Evolutionary conservation across 2,888 invertebrate species (phyloP), one percentile per base, ranked within the genome.

Genomic region (Rhogogaster chlorosoma): DNA sequence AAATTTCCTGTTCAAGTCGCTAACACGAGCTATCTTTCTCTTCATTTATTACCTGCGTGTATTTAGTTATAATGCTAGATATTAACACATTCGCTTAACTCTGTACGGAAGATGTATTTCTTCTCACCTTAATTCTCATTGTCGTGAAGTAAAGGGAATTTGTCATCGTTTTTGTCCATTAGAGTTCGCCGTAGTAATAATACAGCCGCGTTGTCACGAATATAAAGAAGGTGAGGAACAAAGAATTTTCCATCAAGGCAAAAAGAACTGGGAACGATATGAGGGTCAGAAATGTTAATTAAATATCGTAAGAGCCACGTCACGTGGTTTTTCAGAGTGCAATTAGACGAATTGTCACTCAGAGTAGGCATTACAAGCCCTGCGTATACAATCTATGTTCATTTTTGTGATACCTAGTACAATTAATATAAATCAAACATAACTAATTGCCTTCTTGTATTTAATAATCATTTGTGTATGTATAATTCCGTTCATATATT

Each of bases 391-490:
- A 67, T 32, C 18, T 5, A 26, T 6, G 57, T 36, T 29, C 18
- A 15, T 53, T 77, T 15, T 77, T 15, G 29, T 32, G 22, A 77
- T 26, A 53, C 0, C 5, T 78, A 9, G 9, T 18, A 49, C 32
- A 61, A 80, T 80, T 80, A 38, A 61, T 61, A 15, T 22, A 10
- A 80, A 80, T 38, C n/a, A 22, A 38, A 77, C 1, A 15, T 29
- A 53, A 77, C 26, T 49, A 53, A 77, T 26, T 38, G 61, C 38
- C 57, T 42, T n/a, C 80, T 57, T 61, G 42, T 73, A 42, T 73
- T 73, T 12, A 29, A 29, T 67, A 10, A 36, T 18, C 38, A 18
- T 70, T n/a, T 36, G 70, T 32, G 10, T 9, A 36, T n/a, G 70
- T 70, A n/a, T 32, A 0, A 36, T 18, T 32, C 70, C 32, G n/a